Base-by-base conservation (phyloP, 2,113 vertebrate species). In the Coryphaenoides rupestris region DNA sequence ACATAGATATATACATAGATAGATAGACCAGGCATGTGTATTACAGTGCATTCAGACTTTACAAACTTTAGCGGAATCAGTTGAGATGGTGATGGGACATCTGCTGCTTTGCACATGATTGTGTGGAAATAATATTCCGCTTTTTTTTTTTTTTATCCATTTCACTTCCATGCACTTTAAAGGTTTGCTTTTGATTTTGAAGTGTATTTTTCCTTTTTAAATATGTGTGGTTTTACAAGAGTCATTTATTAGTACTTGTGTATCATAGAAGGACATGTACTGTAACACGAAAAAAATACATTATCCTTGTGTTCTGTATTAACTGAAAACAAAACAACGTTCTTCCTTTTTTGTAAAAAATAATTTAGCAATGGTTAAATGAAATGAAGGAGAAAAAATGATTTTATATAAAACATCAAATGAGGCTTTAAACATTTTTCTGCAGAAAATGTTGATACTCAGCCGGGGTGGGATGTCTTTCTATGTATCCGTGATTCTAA, bases 1-100 rank as follows among this genome's bases (percentile, higher is more conserved):
- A 33, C 7, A 33, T 33, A 33, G 28, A 33, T 33, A 33, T 33
- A 33, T 33, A 33, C 5, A 33, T 2, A 33, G 1, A 33, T 2
- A 33, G 28, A 33, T 33, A 33, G 28, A 33, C 28, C 24, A 33
- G 28, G 28, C 3, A 33, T 33, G 28, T 33, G 5, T 33, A 4
- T 28, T 28, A 28, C 3, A n/a, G n/a, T n/a, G n/a, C n/a, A 3
- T 28, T 33, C 24, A 26, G 24, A 26, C n/a, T n/a, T 26, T 26
- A 26, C 24, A 26, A 26, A 26, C 24, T 26, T 26, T 26, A 57
- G 23, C 55, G 16, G 24, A 57, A 14, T 28, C 19, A 22, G 45
- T 49, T 66, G 76, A 45, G n/a, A 68, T 56, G 28, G 23, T 76
- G 21, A 66, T 78, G 78, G 77, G 77, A 78, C 74, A 73, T 60